A percentile compares a stretch with the other conserved stretches of the same genome.
These are phyloP conservation scores for Theristus sp. DNA, from an alignment of 2,888 invertebrate species.

Conservation along the genomic window DNA sequence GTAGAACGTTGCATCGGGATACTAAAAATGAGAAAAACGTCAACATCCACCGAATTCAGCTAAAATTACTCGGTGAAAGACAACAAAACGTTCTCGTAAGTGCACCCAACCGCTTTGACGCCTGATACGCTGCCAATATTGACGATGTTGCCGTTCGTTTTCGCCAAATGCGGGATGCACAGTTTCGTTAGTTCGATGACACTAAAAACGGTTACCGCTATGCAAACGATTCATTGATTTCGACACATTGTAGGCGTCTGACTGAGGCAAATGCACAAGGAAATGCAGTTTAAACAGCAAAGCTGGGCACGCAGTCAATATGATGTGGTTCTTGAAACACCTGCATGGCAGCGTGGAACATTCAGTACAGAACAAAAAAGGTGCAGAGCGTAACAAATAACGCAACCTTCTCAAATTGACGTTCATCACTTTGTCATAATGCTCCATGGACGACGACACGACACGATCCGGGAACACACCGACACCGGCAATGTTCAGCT, in stretches of 20 bases:
- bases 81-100: no score
- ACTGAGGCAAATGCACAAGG: no score
- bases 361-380: no score
- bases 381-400: no score
- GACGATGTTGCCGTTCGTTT: background rate
- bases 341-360: no score
- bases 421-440: background rate
- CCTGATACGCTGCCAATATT: background rate
- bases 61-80: no score
- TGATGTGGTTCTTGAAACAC: no score
- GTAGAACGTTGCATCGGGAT: background rate
- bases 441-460: background rate
- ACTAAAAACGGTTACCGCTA: background rate
- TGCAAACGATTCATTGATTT: no score
- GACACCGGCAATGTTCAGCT: background rate
- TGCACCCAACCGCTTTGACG: background rate
- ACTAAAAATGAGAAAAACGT: background rate
- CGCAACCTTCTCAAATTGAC: background rate
- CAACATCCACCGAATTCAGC: no score
- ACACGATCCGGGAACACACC: background rate
- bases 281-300: no score
- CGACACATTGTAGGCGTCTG: no score
- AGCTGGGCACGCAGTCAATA: no score
- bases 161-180: background rate
- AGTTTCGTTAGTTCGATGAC: background rate